Base-by-base conservation (phyloP, 37 sponge, comb jelly and placozoan species). In the Chondrilla cf. caribensis region DNA sequence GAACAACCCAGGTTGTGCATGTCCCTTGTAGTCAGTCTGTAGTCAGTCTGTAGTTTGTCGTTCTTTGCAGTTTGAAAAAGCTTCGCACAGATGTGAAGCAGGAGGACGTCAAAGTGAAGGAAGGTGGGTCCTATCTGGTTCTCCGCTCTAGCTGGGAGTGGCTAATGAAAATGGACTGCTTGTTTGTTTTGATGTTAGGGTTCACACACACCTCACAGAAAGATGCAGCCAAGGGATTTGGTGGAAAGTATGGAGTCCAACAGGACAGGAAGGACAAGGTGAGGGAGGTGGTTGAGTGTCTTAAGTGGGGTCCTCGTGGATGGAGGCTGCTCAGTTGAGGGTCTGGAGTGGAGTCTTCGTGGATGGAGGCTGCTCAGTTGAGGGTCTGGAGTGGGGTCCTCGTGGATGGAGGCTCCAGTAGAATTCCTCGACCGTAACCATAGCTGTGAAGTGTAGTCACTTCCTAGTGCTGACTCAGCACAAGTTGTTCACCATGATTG, bases 181-280 rank as follows among this genome's bases (percentile, higher is more conserved):
- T 29, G 33, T 21, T n/a, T 54, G 58, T 24, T 29, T 19, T 31
- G 28, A 29, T 41, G 37, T 22, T n/a, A 77, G 47, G 22, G 21
- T 76, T 88, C 47, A 89, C 89, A 82, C 97, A 97, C 38, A 85
- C 33, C 37, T 95, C 95, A 37, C 95, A 94, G 64, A 90, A 87
- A 17, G 97, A 97, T 35, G 84, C 84, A 28, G 84, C 90, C 35
- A 91, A 97, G 58, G 97, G 97, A 2, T 97, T 97, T 83, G 97
- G 97, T 29, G 97, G 97, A 32, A 91, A 86, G 37, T 97, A 81
- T 87, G 97, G 97, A 2, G 95, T 97, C 19, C 90, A 95, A 84
- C 83, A 58, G 33, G 95, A 94, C 68, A 70, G 97, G 35, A 73
- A 89, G 79, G 97, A 94, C 58, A 82, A 89, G 82, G 93, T 92